These are phyloP conservation scores for Drosophila setifemur DNA, from an alignment of 1,140 invertebrate genomes.

Conservation along the genomic window DNA sequence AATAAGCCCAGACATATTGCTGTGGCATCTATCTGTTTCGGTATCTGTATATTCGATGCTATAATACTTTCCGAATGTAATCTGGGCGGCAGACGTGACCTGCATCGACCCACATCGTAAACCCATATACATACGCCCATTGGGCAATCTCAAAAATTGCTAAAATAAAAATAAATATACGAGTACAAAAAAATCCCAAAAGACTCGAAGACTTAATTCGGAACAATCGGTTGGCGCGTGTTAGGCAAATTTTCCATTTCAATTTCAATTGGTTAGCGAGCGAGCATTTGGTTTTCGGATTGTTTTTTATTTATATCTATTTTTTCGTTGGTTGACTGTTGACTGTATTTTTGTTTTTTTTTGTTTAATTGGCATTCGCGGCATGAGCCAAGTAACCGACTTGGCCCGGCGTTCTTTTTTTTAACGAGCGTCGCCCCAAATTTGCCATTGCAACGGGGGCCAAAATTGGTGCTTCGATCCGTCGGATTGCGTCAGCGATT, in stretches of 20 bases:
- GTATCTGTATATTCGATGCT: too few species aligned
- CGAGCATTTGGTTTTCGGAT: too few species aligned
- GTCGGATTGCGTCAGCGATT: constrained; percentile 55
- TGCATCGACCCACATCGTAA: constrained; percentile 67
- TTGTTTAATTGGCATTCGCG: constrained; percentile 68
- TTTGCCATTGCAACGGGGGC: constrained; percentile 59
- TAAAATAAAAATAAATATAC: neutral
- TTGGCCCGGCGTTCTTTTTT: constrained; percentile 57
- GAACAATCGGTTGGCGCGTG: constrained; percentile 63
- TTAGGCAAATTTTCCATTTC: constrained; percentile 59
- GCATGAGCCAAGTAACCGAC: constrained; percentile 28
- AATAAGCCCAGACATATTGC: constrained; percentile 45
- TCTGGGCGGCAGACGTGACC: constrained; percentile 50
- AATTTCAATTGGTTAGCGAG: constrained; percentile 50
- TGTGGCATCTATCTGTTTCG: constrained; percentile 33
- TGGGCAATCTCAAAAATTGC: constrained; percentile 47
- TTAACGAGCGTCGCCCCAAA: constrained; percentile 65
- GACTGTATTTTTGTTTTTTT: constrained; percentile 14
- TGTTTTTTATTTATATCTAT: constrained; percentile 12
- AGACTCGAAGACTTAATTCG: constrained; percentile 40
- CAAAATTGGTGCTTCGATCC: constrained; percentile 64
- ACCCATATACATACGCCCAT: constrained; percentile 29
- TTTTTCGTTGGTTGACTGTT: neutral
- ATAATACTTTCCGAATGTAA: constrained; percentile 51
- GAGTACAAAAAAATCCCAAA: too few species aligned